Percentiles rank a stretch among this genome's conserved stretches.
These are phyloP conservation scores for Gadopsis bispinosus DNA, from an alignment of 2,797 vertebrate species.

Conservation along the genomic window DNA sequence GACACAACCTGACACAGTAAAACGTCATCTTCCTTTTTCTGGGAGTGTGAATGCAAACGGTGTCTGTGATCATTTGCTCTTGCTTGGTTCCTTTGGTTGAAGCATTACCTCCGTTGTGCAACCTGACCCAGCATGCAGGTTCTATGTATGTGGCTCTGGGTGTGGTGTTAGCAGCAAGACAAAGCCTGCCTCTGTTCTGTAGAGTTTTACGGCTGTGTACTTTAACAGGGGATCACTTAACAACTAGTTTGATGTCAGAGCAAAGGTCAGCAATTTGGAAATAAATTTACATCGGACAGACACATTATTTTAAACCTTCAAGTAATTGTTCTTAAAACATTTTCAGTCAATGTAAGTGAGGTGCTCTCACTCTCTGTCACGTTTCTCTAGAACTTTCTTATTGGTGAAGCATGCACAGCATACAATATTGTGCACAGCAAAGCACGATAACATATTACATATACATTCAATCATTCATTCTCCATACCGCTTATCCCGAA, in stretches of 20 bases:
- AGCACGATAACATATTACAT: no score
- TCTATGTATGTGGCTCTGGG: constrained; percentile 1
- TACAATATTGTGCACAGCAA: no score
- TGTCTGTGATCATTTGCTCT: not conserved
- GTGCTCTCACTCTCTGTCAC: no score
- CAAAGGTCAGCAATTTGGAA: constrained; percentile 2
- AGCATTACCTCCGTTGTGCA: not conserved
- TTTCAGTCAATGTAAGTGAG: no score
- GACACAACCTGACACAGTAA: not conserved
- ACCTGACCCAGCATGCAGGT: not conserved
- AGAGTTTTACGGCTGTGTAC: constrained; percentile 6
- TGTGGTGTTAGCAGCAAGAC: constrained; percentile 14
- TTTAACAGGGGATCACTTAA: not conserved
- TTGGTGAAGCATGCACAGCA: no score
- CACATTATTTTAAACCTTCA: not conserved
- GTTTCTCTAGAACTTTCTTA: no score
- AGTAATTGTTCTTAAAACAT: not conserved
- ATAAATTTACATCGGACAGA: not conserved
- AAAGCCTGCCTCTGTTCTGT: constrained; percentile 15
- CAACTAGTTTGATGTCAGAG: not conserved
- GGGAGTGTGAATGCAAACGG: constrained; percentile 34
- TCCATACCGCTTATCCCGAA: no score
- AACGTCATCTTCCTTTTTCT: constrained; percentile 3
- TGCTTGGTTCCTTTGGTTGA: not conserved
- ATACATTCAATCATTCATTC: no score